Percentiles rank a stretch among this genome's conserved stretches.
Evolutionary conservation across 2,113 vertebrate species (phyloP).

Genomic region (Anarrhichthys ocellatus): DNA sequence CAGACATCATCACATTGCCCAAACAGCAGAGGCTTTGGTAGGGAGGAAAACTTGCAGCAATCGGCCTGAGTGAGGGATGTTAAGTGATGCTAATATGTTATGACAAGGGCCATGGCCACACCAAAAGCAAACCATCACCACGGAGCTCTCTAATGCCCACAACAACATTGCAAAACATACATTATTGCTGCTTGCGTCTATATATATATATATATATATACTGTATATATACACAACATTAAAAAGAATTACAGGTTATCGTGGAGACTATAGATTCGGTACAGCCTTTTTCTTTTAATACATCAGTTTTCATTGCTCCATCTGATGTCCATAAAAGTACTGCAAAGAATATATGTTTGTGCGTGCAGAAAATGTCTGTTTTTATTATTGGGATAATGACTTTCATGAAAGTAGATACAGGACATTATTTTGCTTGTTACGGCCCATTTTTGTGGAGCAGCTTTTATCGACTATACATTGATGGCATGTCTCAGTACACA

Average conservation of each 20-base stretch:
- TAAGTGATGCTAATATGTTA: conserved; percentile 51
- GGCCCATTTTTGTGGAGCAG: neutral
- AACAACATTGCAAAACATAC: conserved; percentile 9
- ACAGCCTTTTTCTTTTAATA: neutral
- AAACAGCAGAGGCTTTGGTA: conserved; percentile 3
- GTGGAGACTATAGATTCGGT: neutral
- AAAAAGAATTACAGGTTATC: neutral
- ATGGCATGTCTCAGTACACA: conserved; percentile 14
- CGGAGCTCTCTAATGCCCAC: conserved; percentile 23
- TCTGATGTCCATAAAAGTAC: neutral
- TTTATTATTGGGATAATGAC: conserved; percentile 20
- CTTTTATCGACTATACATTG: conserved; percentile 33
- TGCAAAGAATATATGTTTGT: neutral
- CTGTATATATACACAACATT: neutral
- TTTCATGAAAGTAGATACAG: neutral
- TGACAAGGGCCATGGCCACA: conserved; percentile 49
- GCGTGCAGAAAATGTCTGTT: neutral
- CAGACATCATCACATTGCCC: conserved; percentile 10
- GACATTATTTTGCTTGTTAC: conserved; percentile 1
- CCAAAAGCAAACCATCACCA: conserved; percentile 36
- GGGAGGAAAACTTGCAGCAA: conserved; percentile 1
- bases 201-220: neutral
- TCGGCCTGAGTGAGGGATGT: conserved; percentile 33
- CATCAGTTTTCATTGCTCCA: neutral
- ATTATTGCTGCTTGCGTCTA: neutral